These are phyloP conservation scores for Mya arenaria DNA, from an alignment of 1,140 invertebrate species.

Conservation along the genomic window DNA sequence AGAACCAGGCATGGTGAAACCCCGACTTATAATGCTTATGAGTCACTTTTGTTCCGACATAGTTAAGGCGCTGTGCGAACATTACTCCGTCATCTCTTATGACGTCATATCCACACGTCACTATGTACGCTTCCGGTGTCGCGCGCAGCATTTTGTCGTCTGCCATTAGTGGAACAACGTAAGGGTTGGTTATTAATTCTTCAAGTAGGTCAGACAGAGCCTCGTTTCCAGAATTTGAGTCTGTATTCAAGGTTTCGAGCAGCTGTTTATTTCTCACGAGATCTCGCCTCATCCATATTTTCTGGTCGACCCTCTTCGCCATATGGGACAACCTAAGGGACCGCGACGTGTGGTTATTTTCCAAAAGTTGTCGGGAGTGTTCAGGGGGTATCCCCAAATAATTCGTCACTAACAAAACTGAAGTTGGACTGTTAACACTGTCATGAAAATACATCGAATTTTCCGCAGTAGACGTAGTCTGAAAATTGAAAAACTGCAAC, in stretches of 20 bases:
- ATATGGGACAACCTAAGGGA: constrained; percentile 61
- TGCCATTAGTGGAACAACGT: constrained; percentile 65
- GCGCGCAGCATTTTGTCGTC: constrained; percentile 58
- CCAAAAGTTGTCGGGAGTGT: constrained; percentile 52
- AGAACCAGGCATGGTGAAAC: constrained; percentile 67
- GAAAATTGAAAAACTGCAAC: constrained; percentile 71
- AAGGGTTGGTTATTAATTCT: constrained; percentile 60
- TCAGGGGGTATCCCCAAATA: constrained; percentile 56
- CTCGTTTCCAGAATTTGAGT: constrained; percentile 52
- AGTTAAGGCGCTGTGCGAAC: constrained; percentile 64
- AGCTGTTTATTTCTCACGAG: constrained; percentile 55
- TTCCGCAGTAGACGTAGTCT: constrained; percentile 68
- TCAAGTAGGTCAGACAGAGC: constrained; percentile 60
- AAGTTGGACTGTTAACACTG: constrained; percentile 56
- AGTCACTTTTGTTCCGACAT: constrained; percentile 55
- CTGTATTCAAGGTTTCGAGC: constrained; percentile 25
- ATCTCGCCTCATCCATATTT: constrained; percentile 52
- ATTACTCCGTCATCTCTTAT: constrained; percentile 72
- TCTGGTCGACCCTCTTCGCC: constrained; percentile 48
- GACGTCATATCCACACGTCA: constrained; percentile 69
- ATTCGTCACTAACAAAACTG: constrained; percentile 57
- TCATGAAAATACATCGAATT: constrained; percentile 59
- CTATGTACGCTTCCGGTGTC: constrained; percentile 65
- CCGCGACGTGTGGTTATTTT: constrained; percentile 67
- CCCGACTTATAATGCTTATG: constrained; percentile 59